Evolutionary conservation across 2,797 vertebrate species (phyloP).

Genomic region (Dallia pectoralis): DNA sequence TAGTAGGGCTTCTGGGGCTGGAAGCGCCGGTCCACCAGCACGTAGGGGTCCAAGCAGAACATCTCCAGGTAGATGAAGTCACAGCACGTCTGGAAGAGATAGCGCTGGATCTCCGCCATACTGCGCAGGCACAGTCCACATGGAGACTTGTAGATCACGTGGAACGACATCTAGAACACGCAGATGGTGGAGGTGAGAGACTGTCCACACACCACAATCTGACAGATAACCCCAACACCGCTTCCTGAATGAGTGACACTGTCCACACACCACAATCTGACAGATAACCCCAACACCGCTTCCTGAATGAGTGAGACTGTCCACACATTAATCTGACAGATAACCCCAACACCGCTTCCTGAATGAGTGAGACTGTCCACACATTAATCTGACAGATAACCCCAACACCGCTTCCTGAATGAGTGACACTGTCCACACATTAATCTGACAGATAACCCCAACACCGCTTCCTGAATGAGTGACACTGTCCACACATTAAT

Average conservation of each 20-base stretch:
- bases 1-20: slow-evolving; percentile 92
- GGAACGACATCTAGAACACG: slow-evolving; percentile 86
- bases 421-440: neutral
- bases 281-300: neutral
- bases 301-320: neutral
- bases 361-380: neutral
- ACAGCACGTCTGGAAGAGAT: slow-evolving; percentile 90
- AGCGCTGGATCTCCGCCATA: slow-evolving; percentile 93
- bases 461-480: neutral
- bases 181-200: neutral
- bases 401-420: neutral
- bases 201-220: neutral
- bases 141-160: slow-evolving; percentile 94
- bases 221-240: neutral
- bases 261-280: neutral
- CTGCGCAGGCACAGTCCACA: slow-evolving; percentile 93
- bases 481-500: neutral
- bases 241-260: neutral
- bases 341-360: neutral
- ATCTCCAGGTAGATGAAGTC: slow-evolving; percentile 97
- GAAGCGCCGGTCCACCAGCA: slow-evolving; percentile 93
- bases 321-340: neutral
- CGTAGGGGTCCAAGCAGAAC: slow-evolving; percentile 97
- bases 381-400: neutral
- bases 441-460: neutral